Evolutionary conservation across 2,797 vertebrate species (phyloP), one percentile per base, ranked within the genome.

Genomic region (Spinibarbus caldwelli): DNA sequence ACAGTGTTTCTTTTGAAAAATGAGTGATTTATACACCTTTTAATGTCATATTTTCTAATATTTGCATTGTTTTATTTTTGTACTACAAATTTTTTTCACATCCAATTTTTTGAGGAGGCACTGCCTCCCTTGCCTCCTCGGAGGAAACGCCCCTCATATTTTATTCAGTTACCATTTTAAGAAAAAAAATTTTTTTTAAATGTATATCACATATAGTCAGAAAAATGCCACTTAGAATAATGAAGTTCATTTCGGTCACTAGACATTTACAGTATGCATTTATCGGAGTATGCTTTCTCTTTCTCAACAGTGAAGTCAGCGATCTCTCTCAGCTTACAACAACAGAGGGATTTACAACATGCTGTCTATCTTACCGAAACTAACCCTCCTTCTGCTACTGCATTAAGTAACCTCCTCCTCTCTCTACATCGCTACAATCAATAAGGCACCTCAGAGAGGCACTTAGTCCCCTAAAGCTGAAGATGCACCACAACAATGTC

Each of bases 351-450:
- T 54, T 47, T 76, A 41, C 76, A 87, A 54, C 29, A 8, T 52
- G 34, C 8, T 67, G 59, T 72, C 26, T 54, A 26, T 85, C 80
- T 86, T 82, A 36, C 78, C 62, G 59, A 84, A 86, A 84, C 41
- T 7, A 80, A 87, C 23, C 54, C 36, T 67, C 19, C 19, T 66
- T 78, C 29, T 34, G n/a, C n/a, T 14, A 36, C 73, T 68, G 54
- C 71, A 76, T 84, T 70, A 68, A 85, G 64, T 78, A 86, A 86
- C 73, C 29, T 64, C 64, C 79, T 62, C 34, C 47, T 80, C 38
- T 83, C 45, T 84, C 43, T 36, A 62, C 71, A 82, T 78, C 64
- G 75, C 81, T 84, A 66, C 23, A 82, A 87, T 90, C 87, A 45
- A 89, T 90, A 82, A 9, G 12, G 15, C 67, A 59, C 45, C 83